These are phyloP conservation scores for Leptoclinus maculatus DNA, from an alignment of 2,797 vertebrate genomes.

Conservation along the genomic window DNA sequence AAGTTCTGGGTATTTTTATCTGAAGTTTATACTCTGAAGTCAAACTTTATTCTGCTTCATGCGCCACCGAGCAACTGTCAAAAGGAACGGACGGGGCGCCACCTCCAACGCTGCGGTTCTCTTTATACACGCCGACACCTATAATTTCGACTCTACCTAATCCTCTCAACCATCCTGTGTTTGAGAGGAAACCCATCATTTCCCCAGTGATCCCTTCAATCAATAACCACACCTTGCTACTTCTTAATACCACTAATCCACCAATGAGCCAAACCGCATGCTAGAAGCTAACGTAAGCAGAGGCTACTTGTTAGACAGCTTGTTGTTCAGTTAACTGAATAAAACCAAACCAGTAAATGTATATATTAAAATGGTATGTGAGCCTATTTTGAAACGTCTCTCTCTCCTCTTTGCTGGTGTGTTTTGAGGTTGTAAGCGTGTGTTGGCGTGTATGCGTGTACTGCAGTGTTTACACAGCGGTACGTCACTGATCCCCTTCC, in stretches of 20 bases:
- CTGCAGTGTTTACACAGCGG: background rate
- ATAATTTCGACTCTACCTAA: background rate
- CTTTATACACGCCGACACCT: too few relatives aligned
- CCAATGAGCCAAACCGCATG: too few relatives aligned
- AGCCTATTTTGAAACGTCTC: background rate
- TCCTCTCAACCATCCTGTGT: background rate
- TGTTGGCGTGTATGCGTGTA: background rate
- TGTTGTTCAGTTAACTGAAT: background rate
- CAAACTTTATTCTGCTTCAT: background rate
- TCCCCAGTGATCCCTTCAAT: background rate
- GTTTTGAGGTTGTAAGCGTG: background rate
- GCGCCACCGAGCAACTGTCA: background rate
- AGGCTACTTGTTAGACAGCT: background rate
- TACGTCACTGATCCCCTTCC: slow-evolving; percentile 36
- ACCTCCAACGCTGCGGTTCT: too few relatives aligned
- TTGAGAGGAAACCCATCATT: background rate
- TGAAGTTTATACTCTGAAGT: background rate
- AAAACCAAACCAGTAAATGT: background rate
- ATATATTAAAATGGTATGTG: background rate
- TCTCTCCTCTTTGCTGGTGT: background rate
- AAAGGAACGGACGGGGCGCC: too few relatives aligned
- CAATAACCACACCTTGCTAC: background rate
- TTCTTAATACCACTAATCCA: background rate
- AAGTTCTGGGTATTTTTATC: too few relatives aligned
- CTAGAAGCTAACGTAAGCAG: background rate